Percentiles rank a stretch among this genome's conserved stretches.
Conservation (phyloP, 2,113 vertebrate species). For the Colius striatus region DNA sequence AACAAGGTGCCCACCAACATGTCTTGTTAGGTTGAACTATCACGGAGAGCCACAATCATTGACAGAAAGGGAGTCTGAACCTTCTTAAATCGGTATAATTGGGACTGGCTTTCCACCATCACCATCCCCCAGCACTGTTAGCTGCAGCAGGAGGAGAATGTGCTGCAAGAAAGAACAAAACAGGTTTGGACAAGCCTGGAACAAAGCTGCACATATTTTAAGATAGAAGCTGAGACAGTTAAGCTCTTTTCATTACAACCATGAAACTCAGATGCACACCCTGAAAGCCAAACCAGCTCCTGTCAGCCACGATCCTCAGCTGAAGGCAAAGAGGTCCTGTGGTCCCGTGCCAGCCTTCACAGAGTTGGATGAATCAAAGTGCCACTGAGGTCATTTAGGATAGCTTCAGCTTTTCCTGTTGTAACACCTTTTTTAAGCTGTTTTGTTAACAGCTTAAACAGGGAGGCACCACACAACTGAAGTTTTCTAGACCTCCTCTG, state of each 20-base stretch:
- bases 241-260: not conserved
- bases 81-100: fast-evolving
- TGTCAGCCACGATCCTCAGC: fast-evolving
- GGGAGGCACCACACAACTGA: fast-evolving
- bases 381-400: not conserved
- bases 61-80: not conserved
- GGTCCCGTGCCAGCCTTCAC: not conserved
- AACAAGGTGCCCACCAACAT: not conserved
- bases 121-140: not conserved
- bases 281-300: fast-evolving
- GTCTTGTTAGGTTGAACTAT: not conserved
- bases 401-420: not conserved
- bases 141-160: not conserved
- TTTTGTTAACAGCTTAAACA: not conserved
- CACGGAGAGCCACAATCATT: fast-evolving
- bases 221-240: not conserved
- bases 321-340: fast-evolving
- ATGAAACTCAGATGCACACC: not conserved
- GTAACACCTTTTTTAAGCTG: not conserved
- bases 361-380: not conserved
- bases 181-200: conserved; percentile 19
- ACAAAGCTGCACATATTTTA: not conserved
- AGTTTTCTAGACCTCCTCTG: not conserved
- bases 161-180: not conserved
- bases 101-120: not conserved